Evolutionary conservation across 2,888 invertebrate genomes (phyloP).

Genomic region (Pachymerium ferrugineum): DNA sequence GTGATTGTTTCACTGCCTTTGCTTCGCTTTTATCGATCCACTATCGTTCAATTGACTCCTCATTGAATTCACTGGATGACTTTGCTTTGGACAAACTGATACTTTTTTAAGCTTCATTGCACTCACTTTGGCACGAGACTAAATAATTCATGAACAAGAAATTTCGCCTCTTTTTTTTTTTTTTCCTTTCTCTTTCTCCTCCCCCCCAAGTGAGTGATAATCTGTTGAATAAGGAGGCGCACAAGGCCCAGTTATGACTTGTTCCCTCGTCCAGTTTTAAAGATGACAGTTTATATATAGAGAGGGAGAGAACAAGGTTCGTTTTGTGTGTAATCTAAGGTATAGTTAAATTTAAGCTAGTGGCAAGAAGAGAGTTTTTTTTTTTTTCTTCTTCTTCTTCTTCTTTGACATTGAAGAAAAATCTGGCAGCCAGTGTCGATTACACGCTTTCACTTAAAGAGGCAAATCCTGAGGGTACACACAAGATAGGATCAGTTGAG

Average conservation of each 20-base stretch:
- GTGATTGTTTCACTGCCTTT: neutral
- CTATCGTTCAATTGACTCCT: neutral
- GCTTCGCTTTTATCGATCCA: neutral
- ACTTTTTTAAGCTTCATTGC: conserved; percentile 5
- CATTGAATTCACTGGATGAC: neutral
- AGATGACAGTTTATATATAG: too few relatives aligned
- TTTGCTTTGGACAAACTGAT: neutral
- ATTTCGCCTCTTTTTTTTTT: neutral
- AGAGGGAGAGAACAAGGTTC: too few relatives aligned
- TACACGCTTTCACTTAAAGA: neutral
- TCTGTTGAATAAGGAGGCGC: neutral
- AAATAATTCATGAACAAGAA: conserved; percentile 8
- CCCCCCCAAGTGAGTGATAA: neutral
- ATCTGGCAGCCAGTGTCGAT: neutral
- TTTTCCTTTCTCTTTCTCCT: neutral
- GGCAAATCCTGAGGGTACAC: neutral
- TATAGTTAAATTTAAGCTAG: neutral
- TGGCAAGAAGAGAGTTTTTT: too few relatives aligned
- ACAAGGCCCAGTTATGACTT: too few relatives aligned
- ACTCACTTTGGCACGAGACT: neutral
- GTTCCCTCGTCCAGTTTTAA: too few relatives aligned
- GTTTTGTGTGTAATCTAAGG: too few relatives aligned
- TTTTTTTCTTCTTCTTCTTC: too few relatives aligned
- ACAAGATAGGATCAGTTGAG: neutral
- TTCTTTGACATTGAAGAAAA: neutral